These are phyloP conservation scores for Pygocentrus nattereri DNA, from an alignment of 2,797 vertebrate genomes.

Conservation along the genomic window DNA sequence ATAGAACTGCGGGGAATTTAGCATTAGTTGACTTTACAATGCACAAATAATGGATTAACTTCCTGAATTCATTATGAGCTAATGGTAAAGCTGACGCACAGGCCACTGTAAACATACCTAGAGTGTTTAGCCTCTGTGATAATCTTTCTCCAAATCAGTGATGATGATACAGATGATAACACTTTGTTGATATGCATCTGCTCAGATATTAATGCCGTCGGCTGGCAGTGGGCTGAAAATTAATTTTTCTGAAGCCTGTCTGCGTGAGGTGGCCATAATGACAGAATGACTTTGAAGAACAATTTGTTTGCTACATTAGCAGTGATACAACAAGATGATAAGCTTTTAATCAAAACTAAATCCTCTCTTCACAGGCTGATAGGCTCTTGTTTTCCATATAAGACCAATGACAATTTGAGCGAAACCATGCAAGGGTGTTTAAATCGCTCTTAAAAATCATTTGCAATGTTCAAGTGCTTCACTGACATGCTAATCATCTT, in stretches of 20 bases:
- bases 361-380: slow-evolving; percentile 31
- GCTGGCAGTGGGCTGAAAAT: slow-evolving; percentile 65
- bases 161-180: slow-evolving; percentile 70
- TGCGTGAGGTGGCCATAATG: slow-evolving; percentile 66
- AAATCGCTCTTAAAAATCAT: slow-evolving; percentile 18
- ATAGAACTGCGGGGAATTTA: slow-evolving; percentile 74
- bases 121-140: slow-evolving; percentile 52
- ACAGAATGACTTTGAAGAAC: slow-evolving; percentile 59
- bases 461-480: slow-evolving; percentile 1
- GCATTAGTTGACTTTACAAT: slow-evolving; percentile 67
- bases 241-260: slow-evolving; percentile 61
- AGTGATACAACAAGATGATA: slow-evolving; percentile 26
- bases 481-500: slow-evolving; percentile 5
- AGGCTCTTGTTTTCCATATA: slow-evolving; percentile 25
- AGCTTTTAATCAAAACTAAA: slow-evolving; percentile 49
- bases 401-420: slow-evolving; percentile 27
- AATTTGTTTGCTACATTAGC: slow-evolving; percentile 38
- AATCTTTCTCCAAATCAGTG: slow-evolving; percentile 70
- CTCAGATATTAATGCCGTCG: slow-evolving; percentile 65
- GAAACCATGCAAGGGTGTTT: slow-evolving; percentile 17
- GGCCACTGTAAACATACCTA: slow-evolving; percentile 56
- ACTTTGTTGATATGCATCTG: slow-evolving; percentile 61
- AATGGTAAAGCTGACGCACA: slow-evolving; percentile 63
- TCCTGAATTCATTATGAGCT: slow-evolving; percentile 61
- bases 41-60: slow-evolving; percentile 72